phyloP scores from a whole-genome alignment of 2,888 invertebrate genomes.

The Metopia argyrocephala region DNA sequence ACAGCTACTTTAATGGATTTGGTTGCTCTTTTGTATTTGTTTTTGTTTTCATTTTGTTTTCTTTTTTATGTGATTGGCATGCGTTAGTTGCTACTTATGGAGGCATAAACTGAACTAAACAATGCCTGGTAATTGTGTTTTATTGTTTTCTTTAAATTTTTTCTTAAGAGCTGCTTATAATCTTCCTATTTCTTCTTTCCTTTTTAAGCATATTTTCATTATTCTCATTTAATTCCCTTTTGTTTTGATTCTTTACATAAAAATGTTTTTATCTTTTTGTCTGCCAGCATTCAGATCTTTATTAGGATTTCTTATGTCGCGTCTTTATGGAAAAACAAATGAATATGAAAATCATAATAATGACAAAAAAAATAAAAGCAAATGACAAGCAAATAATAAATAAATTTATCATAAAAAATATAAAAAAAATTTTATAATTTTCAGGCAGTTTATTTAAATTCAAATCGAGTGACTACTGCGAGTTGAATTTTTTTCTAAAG shows the following conservation, averaged over 20 bases:
- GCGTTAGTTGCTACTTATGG: slow-evolving; percentile 60
- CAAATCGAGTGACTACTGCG: slow-evolving; percentile 7
- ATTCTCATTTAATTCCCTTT: slow-evolving; percentile 13
- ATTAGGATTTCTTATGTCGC: slow-evolving; percentile 59
- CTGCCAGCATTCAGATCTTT: slow-evolving; percentile 36
- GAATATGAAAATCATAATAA: slow-evolving; percentile 19
- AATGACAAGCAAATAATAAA: slow-evolving; percentile 30
- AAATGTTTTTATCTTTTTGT: background rate
- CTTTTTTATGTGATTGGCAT: slow-evolving; percentile 50
- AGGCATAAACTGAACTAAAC: slow-evolving; percentile 55
- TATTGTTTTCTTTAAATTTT: too few species aligned
- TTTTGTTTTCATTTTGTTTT: background rate
- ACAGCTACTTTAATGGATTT: background rate
- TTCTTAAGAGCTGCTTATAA: slow-evolving; percentile 62
- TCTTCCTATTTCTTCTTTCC: slow-evolving; percentile 17
- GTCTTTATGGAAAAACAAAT: slow-evolving; percentile 23
- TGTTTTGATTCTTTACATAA: slow-evolving; percentile 51
- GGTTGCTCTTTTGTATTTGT: background rate
- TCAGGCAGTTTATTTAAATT: slow-evolving; percentile 33
- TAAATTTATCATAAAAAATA: slow-evolving; percentile 27
- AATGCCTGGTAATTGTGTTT: slow-evolving; percentile 63
- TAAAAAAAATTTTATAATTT: background rate
- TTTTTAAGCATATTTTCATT: slow-evolving; percentile 7
- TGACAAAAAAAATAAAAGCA: slow-evolving; percentile 30
- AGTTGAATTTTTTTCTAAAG: too few species aligned